These are phyloP conservation scores for Turnix velox DNA, from an alignment of 2,113 vertebrate genomes.

Conservation along the genomic window DNA sequence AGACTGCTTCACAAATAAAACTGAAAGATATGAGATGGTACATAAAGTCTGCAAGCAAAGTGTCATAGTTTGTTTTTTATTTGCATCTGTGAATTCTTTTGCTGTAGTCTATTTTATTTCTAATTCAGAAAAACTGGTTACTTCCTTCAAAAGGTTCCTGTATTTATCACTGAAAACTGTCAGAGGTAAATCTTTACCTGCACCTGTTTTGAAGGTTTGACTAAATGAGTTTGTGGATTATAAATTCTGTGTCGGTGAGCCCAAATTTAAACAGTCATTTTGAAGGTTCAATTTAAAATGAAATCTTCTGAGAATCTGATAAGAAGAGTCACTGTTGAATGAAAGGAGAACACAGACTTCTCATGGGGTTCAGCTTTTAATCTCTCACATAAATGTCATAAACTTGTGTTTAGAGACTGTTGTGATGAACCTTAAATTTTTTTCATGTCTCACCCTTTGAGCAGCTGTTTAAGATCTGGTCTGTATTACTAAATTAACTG, in stretches of 20 bases:
- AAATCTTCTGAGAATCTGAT: neutral
- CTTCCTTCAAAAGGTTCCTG: neutral
- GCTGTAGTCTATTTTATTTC: neutral
- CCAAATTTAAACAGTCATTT: neutral
- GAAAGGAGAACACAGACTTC: neutral
- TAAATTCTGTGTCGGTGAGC: neutral
- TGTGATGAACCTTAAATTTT: neutral
- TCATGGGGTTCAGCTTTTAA: neutral
- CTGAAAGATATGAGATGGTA: neutral
- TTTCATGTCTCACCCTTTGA: neutral
- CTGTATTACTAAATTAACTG: neutral
- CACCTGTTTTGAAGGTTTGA: neutral
- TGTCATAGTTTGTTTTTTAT: conserved; percentile 3
- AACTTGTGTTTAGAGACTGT: neutral
- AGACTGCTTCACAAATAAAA: conserved; percentile 29
- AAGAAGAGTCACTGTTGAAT: neutral
- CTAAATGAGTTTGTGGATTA: neutral
- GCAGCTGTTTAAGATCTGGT: neutral
- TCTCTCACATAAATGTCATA: neutral
- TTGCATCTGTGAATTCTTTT: conserved; percentile 4
- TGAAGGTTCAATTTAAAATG: neutral
- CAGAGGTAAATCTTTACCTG: neutral
- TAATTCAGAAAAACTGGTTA: neutral
- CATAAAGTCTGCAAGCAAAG: conserved; percentile 43
- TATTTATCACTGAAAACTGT: neutral